A percentile compares a stretch with the other conserved stretches of the same genome.
phyloP scores from a whole-genome alignment of 2,888 invertebrate species.

The Ochropleura plecta region DNA sequence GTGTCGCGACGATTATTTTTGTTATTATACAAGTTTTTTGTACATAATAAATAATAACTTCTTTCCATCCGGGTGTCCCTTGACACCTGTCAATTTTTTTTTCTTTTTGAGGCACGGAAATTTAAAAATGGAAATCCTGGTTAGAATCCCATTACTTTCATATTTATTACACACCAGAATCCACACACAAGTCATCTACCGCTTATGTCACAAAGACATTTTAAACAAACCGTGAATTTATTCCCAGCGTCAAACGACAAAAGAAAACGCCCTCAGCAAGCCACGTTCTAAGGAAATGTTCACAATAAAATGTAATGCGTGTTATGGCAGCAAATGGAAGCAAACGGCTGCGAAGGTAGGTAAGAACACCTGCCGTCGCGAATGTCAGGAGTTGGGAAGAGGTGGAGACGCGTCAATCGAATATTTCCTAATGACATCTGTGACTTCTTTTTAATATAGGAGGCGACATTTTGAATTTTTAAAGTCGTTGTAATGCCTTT shows the following conservation, averaged over 20 bases:
- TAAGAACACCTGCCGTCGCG: slow-evolving; percentile 44
- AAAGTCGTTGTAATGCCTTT: neutral
- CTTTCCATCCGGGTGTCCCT: too few species aligned
- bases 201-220: neutral
- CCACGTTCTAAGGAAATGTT: slow-evolving; percentile 58
- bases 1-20: too few species aligned
- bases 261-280: slow-evolving; percentile 21
- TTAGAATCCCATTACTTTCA: neutral
- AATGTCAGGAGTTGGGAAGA: slow-evolving; percentile 17
- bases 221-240: slow-evolving; percentile 17
- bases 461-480: neutral
- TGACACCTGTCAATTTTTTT: too few species aligned
- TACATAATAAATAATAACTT: too few species aligned
- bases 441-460: slow-evolving; percentile 9
- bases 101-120: too few species aligned
- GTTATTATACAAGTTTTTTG: too few species aligned
- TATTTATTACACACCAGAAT: neutral
- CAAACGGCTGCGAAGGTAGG: slow-evolving; percentile 25
- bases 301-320: slow-evolving; percentile 60
- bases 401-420: slow-evolving; percentile 1
- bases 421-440: slow-evolving; percentile 13
- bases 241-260: slow-evolving; percentile 25
- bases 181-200: neutral
- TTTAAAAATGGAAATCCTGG: neutral
- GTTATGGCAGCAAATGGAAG: slow-evolving; percentile 24